Evolutionary conservation across 30 jellyfish, hydroid and myxozoan species (phyloP).

Genomic region (Pelagia noctiluca): DNA sequence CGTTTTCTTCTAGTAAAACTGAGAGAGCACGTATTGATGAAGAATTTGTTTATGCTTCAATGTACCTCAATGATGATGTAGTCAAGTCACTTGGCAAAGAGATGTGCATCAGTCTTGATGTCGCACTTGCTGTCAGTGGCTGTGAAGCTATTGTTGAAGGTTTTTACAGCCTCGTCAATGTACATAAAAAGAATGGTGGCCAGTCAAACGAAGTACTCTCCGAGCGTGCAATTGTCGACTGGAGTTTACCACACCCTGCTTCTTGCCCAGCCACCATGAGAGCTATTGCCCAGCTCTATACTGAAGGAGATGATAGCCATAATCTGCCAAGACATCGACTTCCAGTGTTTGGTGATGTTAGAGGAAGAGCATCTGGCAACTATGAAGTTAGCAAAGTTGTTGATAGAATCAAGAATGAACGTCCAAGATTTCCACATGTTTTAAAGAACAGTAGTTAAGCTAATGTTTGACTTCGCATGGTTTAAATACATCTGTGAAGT

Average conservation of each 20-base stretch:
- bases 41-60: conserved; percentile 16
- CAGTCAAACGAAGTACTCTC: conserved; percentile 22
- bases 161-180: conserved; percentile 38
- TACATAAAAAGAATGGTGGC: conserved; percentile 40
- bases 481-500: too few relatives aligned
- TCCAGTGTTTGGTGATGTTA: conserved; percentile 36
- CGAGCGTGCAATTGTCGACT: conserved; percentile 44
- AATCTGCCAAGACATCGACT: conserved; percentile 23
- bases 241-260: conserved; percentile 45
- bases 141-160: conserved; percentile 56
- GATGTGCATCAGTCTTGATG: conserved; percentile 49
- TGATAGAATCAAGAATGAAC: conserved; percentile 39
- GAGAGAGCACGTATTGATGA: conserved; percentile 31
- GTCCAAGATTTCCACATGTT: conserved; percentile 19
- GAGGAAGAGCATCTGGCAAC: conserved; percentile 34
- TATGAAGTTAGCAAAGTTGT: conserved; percentile 22
- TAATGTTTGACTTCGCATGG: background rate
- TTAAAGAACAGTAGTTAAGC: background rate
- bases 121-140: conserved; percentile 43
- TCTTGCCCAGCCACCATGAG: conserved; percentile 30
- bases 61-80: conserved; percentile 30
- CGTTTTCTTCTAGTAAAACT: conserved; percentile 28
- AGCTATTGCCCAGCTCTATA: conserved; percentile 19
- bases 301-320: conserved; percentile 9
- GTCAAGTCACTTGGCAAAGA: conserved; percentile 33